A percentile compares a stretch with the other conserved stretches of the same genome.
Evolutionary conservation across 2,113 vertebrate genomes (phyloP).

Genomic region (Myxocyprinus asiaticus): DNA sequence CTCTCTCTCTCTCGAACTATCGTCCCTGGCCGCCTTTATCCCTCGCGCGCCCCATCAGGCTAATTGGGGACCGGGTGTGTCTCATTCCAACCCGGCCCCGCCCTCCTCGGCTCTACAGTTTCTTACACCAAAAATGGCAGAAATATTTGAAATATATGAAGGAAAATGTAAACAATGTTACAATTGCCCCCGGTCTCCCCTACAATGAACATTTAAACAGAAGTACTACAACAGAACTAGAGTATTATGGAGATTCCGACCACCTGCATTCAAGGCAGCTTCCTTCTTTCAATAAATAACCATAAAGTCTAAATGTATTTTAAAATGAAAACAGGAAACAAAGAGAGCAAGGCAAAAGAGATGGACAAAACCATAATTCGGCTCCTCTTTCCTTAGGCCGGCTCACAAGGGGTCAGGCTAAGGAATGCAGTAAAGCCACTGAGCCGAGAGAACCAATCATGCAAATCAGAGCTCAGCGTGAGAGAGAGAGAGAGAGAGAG

Average conservation of each 20-base stretch:
- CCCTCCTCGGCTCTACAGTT: no score
- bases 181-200: no score
- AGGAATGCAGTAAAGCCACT: constrained; percentile 27
- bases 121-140: no score
- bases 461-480: constrained; percentile 11
- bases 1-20: no score
- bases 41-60: no score
- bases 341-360: background rate
- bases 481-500: background rate
- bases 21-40: no score
- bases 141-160: no score
- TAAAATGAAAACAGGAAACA: constrained; percentile 11
- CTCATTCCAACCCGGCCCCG: no score
- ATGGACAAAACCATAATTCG: constrained; percentile 9
- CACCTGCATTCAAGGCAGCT: no score
- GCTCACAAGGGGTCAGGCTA: constrained; percentile 25
- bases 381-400: background rate
- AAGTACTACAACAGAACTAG: background rate
- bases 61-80: no score
- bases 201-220: no score
- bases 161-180: no score
- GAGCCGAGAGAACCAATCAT: constrained; percentile 1
- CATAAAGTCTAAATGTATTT: background rate
- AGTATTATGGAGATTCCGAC: background rate
- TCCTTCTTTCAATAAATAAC: background rate